These are phyloP conservation scores for Cheilinus undulatus DNA, from an alignment of 2,113 vertebrate species.

Conservation along the genomic window DNA sequence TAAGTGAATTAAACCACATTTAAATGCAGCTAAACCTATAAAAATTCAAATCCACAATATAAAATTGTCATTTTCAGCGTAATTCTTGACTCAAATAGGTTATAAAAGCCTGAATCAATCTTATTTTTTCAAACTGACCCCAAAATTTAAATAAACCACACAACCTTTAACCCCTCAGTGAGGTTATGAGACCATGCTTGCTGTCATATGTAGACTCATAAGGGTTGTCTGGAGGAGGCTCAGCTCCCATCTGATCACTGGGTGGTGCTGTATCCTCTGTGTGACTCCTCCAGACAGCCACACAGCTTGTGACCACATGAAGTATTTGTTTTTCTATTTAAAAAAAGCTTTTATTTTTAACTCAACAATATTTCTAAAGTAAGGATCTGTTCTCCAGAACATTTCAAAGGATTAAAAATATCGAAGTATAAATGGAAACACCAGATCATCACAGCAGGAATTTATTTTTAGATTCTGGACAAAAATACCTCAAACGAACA, in stretches of 20 bases:
- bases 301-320: conserved; percentile 49
- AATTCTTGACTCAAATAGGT: no score
- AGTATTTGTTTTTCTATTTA: conserved; percentile 24
- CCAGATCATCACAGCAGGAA: neutral
- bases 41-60: no score
- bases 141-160: neutral
- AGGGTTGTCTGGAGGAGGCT: neutral
- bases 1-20: no score
- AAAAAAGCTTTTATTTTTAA: conserved; percentile 30
- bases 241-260: conserved; percentile 69
- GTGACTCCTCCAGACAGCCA: conserved; percentile 28
- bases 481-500: neutral
- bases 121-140: no score
- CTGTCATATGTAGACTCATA: neutral
- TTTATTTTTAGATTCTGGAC: neutral
- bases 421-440: neutral
- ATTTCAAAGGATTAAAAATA: conserved; percentile 15
- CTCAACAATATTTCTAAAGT: conserved; percentile 19
- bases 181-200: neutral
- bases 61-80: no score
- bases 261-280: conserved; percentile 64
- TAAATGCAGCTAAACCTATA: no score
- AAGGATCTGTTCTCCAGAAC: conserved; percentile 8
- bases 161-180: neutral
- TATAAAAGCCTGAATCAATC: neutral